Evolutionary conservation across 2,888 invertebrate species (phyloP), one percentile per base, ranked within the genome.

Genomic region (Campoplex nolae): DNA sequence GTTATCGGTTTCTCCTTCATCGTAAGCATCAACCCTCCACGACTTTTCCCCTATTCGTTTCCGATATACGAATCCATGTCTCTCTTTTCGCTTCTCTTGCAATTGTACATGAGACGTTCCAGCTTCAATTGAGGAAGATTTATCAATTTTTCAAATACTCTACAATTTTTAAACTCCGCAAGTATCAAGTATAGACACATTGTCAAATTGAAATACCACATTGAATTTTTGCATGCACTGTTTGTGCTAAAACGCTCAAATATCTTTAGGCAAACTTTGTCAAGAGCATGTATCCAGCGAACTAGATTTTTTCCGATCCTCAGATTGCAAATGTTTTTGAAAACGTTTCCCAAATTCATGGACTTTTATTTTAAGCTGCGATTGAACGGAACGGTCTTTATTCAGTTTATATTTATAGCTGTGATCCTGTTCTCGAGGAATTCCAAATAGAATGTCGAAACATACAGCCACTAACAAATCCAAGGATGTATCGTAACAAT

Each of bases 1-100:
- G 73, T 86, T 83, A 82, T 86, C 67, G 81, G 79, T 76, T 73
- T 88, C 82, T 89, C 88, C 79, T 79, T 54, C 83, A 62, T 13
- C 78, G 79, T 71, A n/a, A 73, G 74, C 84, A 70, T 77, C 67
- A 71, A 85, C 83, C 78, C 79, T 73, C 62, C 42, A 42, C 67
- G 77, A 75, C 81, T 45, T 76, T 75, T 54, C 70, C 68, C 74
- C 81, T 45, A 74, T 81, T 48, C 74, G 62, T 82, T 87, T 78
- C 68, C 76, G 71, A 83, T 78, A 76, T 67, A 83, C 71, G 38
- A 56, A 54, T 62, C 48, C 48, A 67, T 18, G 82, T 75, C 79
- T 81, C 75, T 77, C 81, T 85, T 82, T 78, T 84, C 74, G 79
- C 79, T 42, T 56, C 23, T n/a, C 75, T 62, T 74, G 35, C 4